A percentile compares a stretch with the other conserved stretches of the same genome.
Evolutionary conservation across 2,797 vertebrate genomes (phyloP).

Genomic region (Muraenolepis orangiensis): DNA sequence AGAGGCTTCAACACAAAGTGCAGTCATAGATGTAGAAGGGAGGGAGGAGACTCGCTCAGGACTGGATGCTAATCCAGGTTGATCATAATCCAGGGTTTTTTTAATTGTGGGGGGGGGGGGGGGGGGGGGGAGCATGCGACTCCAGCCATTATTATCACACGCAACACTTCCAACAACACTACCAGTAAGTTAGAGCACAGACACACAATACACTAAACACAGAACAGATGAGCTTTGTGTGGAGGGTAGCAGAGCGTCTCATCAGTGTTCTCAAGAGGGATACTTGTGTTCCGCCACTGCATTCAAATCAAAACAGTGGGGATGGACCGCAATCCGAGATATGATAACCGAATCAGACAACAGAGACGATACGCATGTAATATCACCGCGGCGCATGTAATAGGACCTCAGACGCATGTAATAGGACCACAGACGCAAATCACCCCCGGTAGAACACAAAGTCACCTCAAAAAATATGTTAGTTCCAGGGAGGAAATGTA

Average conservation of each 20-base stretch:
- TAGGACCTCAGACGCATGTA: neutral
- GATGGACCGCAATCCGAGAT: neutral
- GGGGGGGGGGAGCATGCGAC: neutral
- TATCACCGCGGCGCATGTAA: neutral
- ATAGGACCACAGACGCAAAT: neutral
- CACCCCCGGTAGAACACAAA: neutral
- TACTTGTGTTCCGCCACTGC: neutral
- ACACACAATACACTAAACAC: neutral
- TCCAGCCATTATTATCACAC: neutral
- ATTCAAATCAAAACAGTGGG: neutral
- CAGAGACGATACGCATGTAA: neutral
- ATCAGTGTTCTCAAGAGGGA: neutral
- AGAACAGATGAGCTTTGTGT: neutral
- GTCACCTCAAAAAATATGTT: neutral
- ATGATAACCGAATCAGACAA: neutral
- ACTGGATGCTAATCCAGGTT: neutral
- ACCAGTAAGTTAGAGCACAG: neutral
- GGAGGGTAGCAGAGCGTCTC: neutral
- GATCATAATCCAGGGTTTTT: neutral
- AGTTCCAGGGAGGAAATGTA: neutral
- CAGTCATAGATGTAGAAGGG: conserved; percentile 1
- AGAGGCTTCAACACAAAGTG: conserved; percentile 19
- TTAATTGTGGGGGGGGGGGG: neutral
- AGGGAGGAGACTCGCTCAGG: neutral
- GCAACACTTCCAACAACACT: neutral